Evolutionary conservation across 1,140 invertebrate species (phyloP).

Genomic region (Prorops nasuta): DNA sequence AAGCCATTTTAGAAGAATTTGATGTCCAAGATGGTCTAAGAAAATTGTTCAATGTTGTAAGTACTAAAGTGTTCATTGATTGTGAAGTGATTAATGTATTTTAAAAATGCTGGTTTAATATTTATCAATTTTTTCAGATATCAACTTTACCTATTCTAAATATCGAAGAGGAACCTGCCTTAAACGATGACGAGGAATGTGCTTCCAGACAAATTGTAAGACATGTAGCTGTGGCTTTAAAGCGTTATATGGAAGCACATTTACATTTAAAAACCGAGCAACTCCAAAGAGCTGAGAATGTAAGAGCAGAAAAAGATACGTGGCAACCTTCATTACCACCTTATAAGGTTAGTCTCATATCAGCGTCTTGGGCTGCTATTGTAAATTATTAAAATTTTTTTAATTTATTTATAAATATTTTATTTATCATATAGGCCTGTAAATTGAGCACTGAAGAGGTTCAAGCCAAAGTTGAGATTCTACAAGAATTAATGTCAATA

Average conservation of each 20-base stretch:
- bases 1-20: conserved; percentile 88
- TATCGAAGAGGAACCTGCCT: conserved; percentile 65
- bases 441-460: conserved; percentile 75
- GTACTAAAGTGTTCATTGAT: conserved; percentile 31
- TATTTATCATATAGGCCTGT: conserved; percentile 59
- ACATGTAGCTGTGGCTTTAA: conserved; percentile 87
- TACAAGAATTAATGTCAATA: conserved; percentile 76
- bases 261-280: conserved; percentile 81
- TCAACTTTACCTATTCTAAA: conserved; percentile 80
- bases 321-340: conserved; percentile 57
- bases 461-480: conserved; percentile 77
- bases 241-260: conserved; percentile 91
- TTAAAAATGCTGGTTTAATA: conserved; percentile 4
- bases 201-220: conserved; percentile 91
- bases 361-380: neutral
- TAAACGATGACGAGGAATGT: conserved; percentile 89
- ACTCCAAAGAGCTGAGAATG: conserved; percentile 65
- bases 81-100: neutral
- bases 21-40: conserved; percentile 88
- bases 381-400: neutral
- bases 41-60: conserved; percentile 89
- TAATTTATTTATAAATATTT: neutral
- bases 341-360: conserved; percentile 61
- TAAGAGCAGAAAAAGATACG: conserved; percentile 46
- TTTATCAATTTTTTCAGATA: conserved; percentile 59